phyloP scores from a whole-genome alignment of 37 sponge, comb jelly and placozoan genomes.

The Eunapius fragilis region DNA sequence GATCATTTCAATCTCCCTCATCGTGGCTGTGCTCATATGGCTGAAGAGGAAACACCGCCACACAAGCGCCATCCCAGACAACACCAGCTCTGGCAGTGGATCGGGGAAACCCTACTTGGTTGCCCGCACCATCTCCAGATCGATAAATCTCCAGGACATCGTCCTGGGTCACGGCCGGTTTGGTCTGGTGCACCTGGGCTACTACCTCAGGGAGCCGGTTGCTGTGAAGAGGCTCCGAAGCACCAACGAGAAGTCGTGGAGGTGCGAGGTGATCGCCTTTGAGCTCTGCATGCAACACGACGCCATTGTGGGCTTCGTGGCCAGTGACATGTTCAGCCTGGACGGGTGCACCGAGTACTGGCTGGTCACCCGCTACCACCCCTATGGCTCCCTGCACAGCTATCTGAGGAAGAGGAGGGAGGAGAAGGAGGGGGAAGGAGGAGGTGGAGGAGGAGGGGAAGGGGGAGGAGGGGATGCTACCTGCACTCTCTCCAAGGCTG shows the following conservation, averaged over 20 bases:
- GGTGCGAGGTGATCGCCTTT: background rate
- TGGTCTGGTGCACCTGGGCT: background rate
- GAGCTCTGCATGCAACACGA: background rate
- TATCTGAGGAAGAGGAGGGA: background rate
- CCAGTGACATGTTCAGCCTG: background rate
- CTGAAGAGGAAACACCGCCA: too few relatives aligned
- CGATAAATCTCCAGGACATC: background rate
- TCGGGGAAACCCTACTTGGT: too few relatives aligned
- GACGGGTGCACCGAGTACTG: background rate
- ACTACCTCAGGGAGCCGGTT: background rate
- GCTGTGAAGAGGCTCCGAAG: conserved; percentile 6
- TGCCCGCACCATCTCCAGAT: too few relatives aligned
- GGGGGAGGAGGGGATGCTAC: background rate
- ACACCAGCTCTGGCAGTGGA: too few relatives aligned
- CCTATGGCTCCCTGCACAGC: background rate
- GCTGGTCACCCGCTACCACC: background rate
- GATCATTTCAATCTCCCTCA: too few relatives aligned
- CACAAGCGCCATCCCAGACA: too few relatives aligned
- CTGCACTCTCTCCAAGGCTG: background rate
- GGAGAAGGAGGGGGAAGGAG: background rate
- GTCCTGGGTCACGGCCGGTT: background rate
- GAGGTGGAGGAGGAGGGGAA: background rate
- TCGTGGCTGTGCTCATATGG: too few relatives aligned
- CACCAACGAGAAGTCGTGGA: conserved; percentile 1
- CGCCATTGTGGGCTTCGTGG: background rate